These are phyloP conservation scores for Eulemur coronatus DNA, from an alignment of 2,797 vertebrate species.

Conservation along the genomic window DNA sequence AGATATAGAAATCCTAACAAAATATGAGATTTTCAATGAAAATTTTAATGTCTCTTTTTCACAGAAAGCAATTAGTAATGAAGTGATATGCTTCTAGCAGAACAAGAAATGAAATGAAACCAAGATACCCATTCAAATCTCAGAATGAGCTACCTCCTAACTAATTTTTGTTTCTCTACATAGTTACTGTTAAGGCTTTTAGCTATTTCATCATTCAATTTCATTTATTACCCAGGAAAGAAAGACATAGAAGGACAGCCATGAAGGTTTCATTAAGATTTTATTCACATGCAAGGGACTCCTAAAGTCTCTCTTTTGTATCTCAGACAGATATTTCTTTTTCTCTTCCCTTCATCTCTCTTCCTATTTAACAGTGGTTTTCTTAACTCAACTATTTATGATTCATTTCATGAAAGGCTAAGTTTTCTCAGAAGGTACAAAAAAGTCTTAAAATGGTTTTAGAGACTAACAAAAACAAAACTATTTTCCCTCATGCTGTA, in stretches of 20 bases:
- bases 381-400: slow-evolving; percentile 82
- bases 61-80: background rate
- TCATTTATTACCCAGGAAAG: background rate
- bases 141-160: background rate
- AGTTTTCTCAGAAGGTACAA: slow-evolving; percentile 82
- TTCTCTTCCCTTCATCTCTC: slow-evolving; percentile 50
- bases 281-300: slow-evolving; percentile 54
- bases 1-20: slow-evolving; percentile 1
- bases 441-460: slow-evolving; percentile 80
- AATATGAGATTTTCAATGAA: background rate
- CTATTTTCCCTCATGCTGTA: slow-evolving; percentile 81
- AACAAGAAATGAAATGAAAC: background rate
- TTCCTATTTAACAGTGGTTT: slow-evolving; percentile 71
- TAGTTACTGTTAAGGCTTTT: background rate
- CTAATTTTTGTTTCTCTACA: background rate
- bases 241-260: background rate
- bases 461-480: slow-evolving; percentile 75
- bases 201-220: background rate
- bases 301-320: slow-evolving; percentile 66
- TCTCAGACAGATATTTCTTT: slow-evolving; percentile 67
- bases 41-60: background rate
- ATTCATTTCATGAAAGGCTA: slow-evolving; percentile 81
- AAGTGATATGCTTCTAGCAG: background rate
- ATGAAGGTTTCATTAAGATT: background rate
- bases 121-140: background rate